Percentiles rank a stretch among this genome's conserved stretches.
phyloP scores from a whole-genome alignment of 2,797 vertebrate species.

The Brachyalestes nurse region DNA sequence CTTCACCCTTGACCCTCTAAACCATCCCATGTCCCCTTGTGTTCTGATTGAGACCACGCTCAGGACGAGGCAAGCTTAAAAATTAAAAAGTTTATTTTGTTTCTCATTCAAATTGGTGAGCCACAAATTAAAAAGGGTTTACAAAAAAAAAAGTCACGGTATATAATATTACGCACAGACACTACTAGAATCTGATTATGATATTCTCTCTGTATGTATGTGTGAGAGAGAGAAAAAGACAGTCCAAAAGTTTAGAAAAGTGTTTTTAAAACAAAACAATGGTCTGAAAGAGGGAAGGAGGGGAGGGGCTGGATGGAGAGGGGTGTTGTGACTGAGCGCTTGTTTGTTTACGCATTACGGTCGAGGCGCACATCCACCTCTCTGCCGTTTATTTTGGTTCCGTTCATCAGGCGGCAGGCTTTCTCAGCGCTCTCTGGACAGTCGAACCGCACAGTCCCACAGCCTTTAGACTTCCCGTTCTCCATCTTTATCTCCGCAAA shows the following conservation, averaged over 20 bases:
- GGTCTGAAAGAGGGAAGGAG: constrained; percentile 62
- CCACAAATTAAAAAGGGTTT: constrained; percentile 88
- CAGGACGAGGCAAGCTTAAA: constrained; percentile 68
- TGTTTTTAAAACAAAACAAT: constrained; percentile 95
- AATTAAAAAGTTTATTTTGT: constrained; percentile 82
- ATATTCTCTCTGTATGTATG: constrained; percentile 73
- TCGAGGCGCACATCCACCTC: constrained; percentile 98
- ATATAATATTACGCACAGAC: constrained; percentile 80
- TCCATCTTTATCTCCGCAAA: constrained; percentile 99
- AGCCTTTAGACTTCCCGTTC: constrained; percentile 96
- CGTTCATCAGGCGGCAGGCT: constrained; percentile 97
- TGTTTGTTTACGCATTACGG: constrained; percentile 86
- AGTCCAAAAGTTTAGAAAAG: constrained; percentile 80
- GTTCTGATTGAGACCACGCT: neutral
- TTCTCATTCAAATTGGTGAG: constrained; percentile 86
- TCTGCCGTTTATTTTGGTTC: constrained; percentile 96
- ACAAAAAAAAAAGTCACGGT: constrained; percentile 88
- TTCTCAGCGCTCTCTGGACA: constrained; percentile 93
- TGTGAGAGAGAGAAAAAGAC: constrained; percentile 60
- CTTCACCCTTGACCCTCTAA: neutral
- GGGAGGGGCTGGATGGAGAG: neutral
- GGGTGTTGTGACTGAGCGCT: constrained; percentile 58
- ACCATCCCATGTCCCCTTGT: neutral
- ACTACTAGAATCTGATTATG: constrained; percentile 78
- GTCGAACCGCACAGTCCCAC: constrained; percentile 96